These are phyloP conservation scores for Pteria penguin DNA, from an alignment of 2,888 invertebrate genomes.

Conservation along the genomic window DNA sequence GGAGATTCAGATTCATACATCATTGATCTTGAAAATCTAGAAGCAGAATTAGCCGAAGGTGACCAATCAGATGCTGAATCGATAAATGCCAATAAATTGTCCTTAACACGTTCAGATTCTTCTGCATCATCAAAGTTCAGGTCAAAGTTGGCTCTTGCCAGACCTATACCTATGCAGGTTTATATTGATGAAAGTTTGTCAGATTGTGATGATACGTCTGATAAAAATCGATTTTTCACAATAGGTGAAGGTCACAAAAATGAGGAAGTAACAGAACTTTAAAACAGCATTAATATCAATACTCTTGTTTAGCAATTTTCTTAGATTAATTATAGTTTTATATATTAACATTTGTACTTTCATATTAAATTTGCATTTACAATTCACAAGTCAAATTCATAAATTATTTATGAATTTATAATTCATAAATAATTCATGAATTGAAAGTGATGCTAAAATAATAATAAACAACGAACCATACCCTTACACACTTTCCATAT, in stretches of 20 bases:
- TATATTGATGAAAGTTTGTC: conserved; percentile 56
- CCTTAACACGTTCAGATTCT: background rate
- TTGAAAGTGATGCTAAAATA: too few relatives aligned
- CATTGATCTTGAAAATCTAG: conserved; percentile 52
- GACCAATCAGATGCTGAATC: conserved; percentile 37
- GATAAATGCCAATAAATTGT: background rate
- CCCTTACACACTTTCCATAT: too few relatives aligned
- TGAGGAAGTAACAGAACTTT: conserved; percentile 14
- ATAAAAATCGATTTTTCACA: background rate
- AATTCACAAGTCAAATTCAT: too few relatives aligned
- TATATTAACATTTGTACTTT: too few relatives aligned
- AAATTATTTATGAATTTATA: too few relatives aligned
- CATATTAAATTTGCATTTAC: too few relatives aligned
- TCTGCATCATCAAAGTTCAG: conserved; percentile 1
- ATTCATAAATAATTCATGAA: too few relatives aligned
- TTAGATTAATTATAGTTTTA: too few relatives aligned
- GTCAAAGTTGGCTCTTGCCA: conserved; percentile 37
- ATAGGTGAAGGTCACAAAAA: conserved; percentile 4
- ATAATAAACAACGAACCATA: too few relatives aligned
- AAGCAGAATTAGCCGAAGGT: conserved; percentile 34
- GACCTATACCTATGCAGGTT: conserved; percentile 57
- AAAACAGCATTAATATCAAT: too few relatives aligned
- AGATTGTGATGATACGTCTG: conserved; percentile 24
- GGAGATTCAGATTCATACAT: conserved; percentile 40
- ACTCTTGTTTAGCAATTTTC: too few relatives aligned